Conservation (phyloP, 35 echinoderm and acorn worm species). For the Ptychodera flava region DNA sequence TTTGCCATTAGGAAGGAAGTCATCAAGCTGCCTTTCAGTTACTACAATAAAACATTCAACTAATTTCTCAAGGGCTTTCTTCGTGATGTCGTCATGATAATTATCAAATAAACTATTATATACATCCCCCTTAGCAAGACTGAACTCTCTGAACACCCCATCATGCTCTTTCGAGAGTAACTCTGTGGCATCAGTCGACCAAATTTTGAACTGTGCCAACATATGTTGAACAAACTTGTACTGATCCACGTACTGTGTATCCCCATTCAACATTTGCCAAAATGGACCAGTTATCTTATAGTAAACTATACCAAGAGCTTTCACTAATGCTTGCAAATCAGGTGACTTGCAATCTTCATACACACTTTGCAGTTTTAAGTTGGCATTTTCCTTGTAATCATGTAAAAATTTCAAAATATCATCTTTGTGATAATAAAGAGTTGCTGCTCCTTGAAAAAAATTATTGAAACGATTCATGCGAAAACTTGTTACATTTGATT, state of each 20-base stretch:
- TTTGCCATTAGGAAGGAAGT: slow-evolving; percentile 24
- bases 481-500: slow-evolving; percentile 21
- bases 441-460: slow-evolving; percentile 32
- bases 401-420: slow-evolving; percentile 31
- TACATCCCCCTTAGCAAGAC: not conserved
- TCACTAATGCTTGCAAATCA: no score
- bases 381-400: no score
- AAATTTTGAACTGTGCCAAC: slow-evolving; percentile 3
- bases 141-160: not conserved
- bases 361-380: no score
- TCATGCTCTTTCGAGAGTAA: not conserved
- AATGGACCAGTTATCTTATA: no score
- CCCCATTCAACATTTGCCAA: no score
- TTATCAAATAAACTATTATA: not conserved
- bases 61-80: not conserved
- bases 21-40: slow-evolving; percentile 3
- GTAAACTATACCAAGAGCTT: no score
- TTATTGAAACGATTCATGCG: slow-evolving; percentile 44
- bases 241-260: slow-evolving; percentile 27
- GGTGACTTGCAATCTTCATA: no score
- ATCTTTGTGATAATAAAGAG: slow-evolving; percentile 8
- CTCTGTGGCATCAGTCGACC: not conserved
- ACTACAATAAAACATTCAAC: slow-evolving; percentile 19
- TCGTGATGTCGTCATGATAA: not conserved
- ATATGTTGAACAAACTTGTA: slow-evolving; percentile 31